These are phyloP conservation scores for Helicolenus hilgendorfi DNA, from an alignment of 2,797 vertebrate species.

Conservation along the genomic window DNA sequence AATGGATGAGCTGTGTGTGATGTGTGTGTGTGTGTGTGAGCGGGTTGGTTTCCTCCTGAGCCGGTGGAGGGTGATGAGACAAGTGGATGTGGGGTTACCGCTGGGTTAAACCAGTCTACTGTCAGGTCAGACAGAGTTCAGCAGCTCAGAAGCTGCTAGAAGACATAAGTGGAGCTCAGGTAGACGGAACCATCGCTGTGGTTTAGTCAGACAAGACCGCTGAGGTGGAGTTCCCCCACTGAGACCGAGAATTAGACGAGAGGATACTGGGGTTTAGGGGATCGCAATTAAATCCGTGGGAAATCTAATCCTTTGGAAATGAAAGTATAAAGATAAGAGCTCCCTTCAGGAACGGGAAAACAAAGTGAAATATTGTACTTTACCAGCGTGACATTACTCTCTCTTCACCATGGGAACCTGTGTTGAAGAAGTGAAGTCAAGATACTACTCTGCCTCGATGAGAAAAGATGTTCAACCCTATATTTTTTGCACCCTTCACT, in stretches of 20 bases:
- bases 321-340: conserved; percentile 50
- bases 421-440: neutral
- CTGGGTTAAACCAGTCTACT: conserved; percentile 77
- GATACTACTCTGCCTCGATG: neutral
- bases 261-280: conserved; percentile 40
- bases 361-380: conserved; percentile 42
- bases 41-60: conserved; percentile 34
- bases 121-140: conserved; percentile 84
- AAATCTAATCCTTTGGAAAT: conserved; percentile 74
- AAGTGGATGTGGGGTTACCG: conserved; percentile 68
- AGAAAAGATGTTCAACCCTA: conserved; percentile 4
- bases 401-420: conserved; percentile 14
- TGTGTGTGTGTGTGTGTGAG: conserved; percentile 2
- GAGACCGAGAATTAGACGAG: conserved; percentile 39
- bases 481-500: neutral
- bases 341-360: conserved; percentile 46
- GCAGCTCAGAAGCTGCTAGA: conserved; percentile 27
- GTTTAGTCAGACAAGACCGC: conserved; percentile 51
- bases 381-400: conserved; percentile 33
- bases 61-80: conserved; percentile 54
- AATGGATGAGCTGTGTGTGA: conserved; percentile 67
- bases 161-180: conserved; percentile 47
- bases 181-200: conserved; percentile 35
- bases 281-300: conserved; percentile 56
- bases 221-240: conserved; percentile 43